These are phyloP conservation scores for Patella ulyssiponensis DNA, from an alignment of 2,888 invertebrate genomes.

Conservation along the genomic window DNA sequence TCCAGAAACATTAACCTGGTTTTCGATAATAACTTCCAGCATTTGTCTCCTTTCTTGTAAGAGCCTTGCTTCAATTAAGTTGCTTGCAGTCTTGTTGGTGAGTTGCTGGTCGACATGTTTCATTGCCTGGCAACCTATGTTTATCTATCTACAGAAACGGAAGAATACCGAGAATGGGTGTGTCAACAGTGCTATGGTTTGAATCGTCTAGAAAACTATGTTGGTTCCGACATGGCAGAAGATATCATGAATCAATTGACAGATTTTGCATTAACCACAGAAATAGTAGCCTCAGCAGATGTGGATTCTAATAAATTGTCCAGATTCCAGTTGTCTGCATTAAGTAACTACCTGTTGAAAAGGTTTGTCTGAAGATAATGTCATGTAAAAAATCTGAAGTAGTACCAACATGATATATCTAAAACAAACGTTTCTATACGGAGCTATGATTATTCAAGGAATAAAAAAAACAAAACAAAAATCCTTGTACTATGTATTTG, in stretches of 20 bases:
- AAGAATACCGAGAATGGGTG: conserved; percentile 58
- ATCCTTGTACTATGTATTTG: too few relatives aligned
- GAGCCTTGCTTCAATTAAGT: too few relatives aligned
- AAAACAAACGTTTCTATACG: not conserved
- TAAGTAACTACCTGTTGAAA: conserved; percentile 43
- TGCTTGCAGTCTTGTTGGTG: too few relatives aligned
- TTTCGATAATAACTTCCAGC: too few relatives aligned
- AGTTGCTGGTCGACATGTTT: too few relatives aligned
- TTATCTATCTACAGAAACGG: conserved; percentile 40
- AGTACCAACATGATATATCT: too few relatives aligned
- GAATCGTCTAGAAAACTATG: conserved; percentile 50
- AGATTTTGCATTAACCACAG: conserved; percentile 40
- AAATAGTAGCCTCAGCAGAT: not conserved
- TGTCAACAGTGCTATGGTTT: conserved; percentile 59
- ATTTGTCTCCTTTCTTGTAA: too few relatives aligned
- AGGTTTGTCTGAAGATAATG: conserved; percentile 32
- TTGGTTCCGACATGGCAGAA: conserved; percentile 52
- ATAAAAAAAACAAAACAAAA: too few relatives aligned
- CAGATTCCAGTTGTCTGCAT: conserved; percentile 39
- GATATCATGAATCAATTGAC: conserved; percentile 50
- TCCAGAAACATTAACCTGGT: too few relatives aligned
- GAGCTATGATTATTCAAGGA: too few relatives aligned
- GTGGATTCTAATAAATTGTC: conserved; percentile 31
- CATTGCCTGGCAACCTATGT: too few relatives aligned
- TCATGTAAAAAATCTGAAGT: too few relatives aligned